Percentiles rank a stretch among this genome's conserved stretches.
phyloP scores from a whole-genome alignment of 92 coral and sea anemone genomes.

The Palythoa grandiflora region DNA sequence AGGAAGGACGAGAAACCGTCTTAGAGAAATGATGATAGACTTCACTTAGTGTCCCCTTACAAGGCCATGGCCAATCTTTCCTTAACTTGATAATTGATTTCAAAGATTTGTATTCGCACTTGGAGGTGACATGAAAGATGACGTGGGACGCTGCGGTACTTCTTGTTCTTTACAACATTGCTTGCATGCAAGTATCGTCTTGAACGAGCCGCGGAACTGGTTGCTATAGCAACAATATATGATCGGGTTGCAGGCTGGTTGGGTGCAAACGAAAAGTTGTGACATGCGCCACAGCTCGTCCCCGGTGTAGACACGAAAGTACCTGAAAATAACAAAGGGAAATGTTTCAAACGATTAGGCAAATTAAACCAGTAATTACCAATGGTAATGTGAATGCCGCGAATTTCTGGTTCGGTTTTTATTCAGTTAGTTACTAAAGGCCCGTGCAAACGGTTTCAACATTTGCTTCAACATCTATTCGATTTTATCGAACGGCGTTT shows the following conservation, averaged over 20 bases:
- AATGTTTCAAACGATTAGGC: not conserved
- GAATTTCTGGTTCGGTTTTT: too few relatives aligned
- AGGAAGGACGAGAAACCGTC: not conserved
- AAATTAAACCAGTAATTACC: too few relatives aligned
- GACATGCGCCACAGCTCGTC: conserved; percentile 45
- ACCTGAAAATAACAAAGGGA: conserved; percentile 3
- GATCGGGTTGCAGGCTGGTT: conserved; percentile 46
- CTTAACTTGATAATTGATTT: not conserved
- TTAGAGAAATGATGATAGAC: not conserved
- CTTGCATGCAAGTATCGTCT: conserved; percentile 35
- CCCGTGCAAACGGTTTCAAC: too few relatives aligned
- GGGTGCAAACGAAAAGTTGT: conserved; percentile 43
- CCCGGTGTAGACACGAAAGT: conserved; percentile 38
- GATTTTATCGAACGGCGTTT: too few relatives aligned
- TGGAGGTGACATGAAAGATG: conserved; percentile 42
- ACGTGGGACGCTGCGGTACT: conserved; percentile 9
- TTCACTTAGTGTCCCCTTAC: not conserved
- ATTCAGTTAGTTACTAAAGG: too few relatives aligned
- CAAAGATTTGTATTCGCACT: conserved; percentile 19
- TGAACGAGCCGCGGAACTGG: conserved; percentile 44
- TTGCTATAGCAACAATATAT: conserved; percentile 52
- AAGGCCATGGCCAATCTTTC: not conserved
- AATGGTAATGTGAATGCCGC: too few relatives aligned
- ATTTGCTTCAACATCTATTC: too few relatives aligned
- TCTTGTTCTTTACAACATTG: conserved; percentile 18